Evolutionary conservation across 2,797 vertebrate species (phyloP).

Genomic region (Pagetopsis macropterus): DNA sequence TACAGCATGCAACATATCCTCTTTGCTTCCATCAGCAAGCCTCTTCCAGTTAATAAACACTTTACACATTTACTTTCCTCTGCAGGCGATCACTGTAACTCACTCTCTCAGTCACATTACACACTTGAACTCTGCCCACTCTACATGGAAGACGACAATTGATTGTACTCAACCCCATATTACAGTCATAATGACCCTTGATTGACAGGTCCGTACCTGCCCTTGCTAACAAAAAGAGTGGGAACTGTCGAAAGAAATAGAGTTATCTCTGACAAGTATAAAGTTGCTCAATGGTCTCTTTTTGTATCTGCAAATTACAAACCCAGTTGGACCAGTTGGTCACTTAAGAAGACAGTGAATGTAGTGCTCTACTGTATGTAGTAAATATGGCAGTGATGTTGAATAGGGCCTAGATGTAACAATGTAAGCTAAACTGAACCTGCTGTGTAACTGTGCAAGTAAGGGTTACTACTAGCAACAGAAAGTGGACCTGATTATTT

Average conservation of each 20-base stretch:
- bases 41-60: neutral
- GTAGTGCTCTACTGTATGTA: neutral
- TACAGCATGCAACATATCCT: no score
- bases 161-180: neutral
- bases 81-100: neutral
- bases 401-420: neutral
- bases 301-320: no score
- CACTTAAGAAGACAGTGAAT: neutral
- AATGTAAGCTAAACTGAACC: neutral
- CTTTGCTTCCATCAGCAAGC: constrained; percentile 1
- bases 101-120: neutral
- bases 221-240: neutral
- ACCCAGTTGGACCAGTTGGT: neutral
- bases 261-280: neutral
- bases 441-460: neutral
- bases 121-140: neutral
- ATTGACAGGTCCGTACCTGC: neutral
- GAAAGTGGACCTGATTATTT: neutral
- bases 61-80: neutral
- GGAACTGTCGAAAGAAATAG: neutral
- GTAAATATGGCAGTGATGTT: neutral
- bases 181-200: neutral
- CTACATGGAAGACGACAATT: neutral
- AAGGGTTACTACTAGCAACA: neutral
- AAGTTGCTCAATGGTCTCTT: neutral